Base-by-base conservation (phyloP, 1,140 invertebrate genomes). In the Chironomus striatipennis region DNA sequence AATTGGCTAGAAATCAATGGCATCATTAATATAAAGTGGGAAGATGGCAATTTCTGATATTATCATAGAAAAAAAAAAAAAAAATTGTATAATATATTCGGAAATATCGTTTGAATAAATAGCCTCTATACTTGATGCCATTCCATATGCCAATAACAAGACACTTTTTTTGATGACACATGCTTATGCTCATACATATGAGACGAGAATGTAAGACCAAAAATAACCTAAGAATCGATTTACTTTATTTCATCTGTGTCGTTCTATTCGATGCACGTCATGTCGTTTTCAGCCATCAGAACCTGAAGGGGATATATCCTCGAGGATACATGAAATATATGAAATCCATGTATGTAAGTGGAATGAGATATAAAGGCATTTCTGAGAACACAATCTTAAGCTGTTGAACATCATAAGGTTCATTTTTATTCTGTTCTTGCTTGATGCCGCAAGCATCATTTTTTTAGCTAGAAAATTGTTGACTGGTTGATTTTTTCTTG, bases 401-500 rank as follows among this genome's bases (percentile, higher is more conserved):
- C 65, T 70, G 65, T 70, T 70, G 65, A 70, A 70, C 18, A 70
- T 70, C 65, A 20, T 18, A 70, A 18, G 18, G 65, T 70, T 70
- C 65, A 70, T 70, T 70, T 70, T 70, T 70, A 70, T 70, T 70
- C 65, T 57, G 12, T n/a, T 57, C 47, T 57, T 57, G 12, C 12
- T 57, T 15, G 47, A 12, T 15, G 12, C 47, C 47, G 12, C 12
- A 57, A 57, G 12, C 47, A 57, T 15, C 0, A 34, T 34, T 34
- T 34, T 34, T 34, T 34, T 34, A 34, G 24, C 24, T 2, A 34
- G 24, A 34, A 34, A 2, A 2, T 34, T 34, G 9, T 57, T 57
- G 47, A n/a, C n/a, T 57, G 47, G 9, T 12, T 7, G n/a, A 8
- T 57, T 57, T 7, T 57, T 2, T 34, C 5, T 34, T 1, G 24